phyloP scores from a whole-genome alignment of 2,888 invertebrate species.

The Opisthograptis luteolata region DNA sequence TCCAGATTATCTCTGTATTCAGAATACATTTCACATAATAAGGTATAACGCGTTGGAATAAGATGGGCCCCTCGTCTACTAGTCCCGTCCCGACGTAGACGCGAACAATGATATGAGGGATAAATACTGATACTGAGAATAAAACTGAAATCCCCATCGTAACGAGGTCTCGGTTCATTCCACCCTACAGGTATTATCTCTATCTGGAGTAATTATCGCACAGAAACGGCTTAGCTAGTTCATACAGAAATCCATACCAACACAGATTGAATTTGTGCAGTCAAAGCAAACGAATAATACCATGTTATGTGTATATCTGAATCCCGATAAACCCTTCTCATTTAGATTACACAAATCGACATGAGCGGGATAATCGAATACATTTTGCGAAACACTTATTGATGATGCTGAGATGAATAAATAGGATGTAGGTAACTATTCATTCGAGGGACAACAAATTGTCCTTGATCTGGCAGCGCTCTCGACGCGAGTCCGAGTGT shows the following conservation, averaged over 20 bases:
- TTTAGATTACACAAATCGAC: constrained; percentile 4
- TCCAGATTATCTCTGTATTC: constrained; percentile 73
- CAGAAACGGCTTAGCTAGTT: constrained; percentile 49
- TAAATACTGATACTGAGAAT: constrained; percentile 55
- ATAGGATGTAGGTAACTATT: constrained; percentile 20
- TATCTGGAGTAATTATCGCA: constrained; percentile 68
- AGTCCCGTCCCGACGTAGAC: constrained; percentile 39
- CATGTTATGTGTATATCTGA: constrained; percentile 9
- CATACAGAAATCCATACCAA: constrained; percentile 39
- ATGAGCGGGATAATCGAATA: neutral
- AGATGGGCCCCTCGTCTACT: constrained; percentile 38
- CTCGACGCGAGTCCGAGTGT: constrained; percentile 36
- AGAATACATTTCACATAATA: constrained; percentile 69
- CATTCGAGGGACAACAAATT: constrained; percentile 30
- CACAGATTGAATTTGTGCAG: constrained; percentile 8
- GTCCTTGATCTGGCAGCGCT: constrained; percentile 33
- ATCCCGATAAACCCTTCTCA: constrained; percentile 4
- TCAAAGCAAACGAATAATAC: constrained; percentile 24
- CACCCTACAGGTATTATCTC: constrained; percentile 57
- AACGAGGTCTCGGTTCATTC: constrained; percentile 61
- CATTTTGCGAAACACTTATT: neutral
- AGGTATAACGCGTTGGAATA: constrained; percentile 60
- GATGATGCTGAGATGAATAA: constrained; percentile 1
- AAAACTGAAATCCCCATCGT: constrained; percentile 63
- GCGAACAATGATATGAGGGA: constrained; percentile 60